These are phyloP conservation scores for Drosophila putrida DNA, from an alignment of 2,888 invertebrate species.

Conservation along the genomic window DNA sequence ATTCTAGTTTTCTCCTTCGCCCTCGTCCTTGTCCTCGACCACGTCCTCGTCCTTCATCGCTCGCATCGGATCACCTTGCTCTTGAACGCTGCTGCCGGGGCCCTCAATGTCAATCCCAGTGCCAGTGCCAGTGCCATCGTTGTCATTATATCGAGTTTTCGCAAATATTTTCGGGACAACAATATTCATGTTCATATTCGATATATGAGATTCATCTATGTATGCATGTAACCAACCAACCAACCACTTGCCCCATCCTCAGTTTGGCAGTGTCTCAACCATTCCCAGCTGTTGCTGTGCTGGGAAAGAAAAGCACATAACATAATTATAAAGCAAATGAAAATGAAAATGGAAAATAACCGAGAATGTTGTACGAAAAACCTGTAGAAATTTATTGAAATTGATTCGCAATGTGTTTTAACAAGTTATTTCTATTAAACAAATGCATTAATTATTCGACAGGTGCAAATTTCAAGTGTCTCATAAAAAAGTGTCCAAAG, in stretches of 20 bases:
- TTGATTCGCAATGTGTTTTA: conserved; percentile 62
- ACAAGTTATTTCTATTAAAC: conserved; percentile 61
- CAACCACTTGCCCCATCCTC: conserved; percentile 3
- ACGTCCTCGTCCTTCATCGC: conserved; percentile 16
- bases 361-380: conserved; percentile 39
- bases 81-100: conserved; percentile 63
- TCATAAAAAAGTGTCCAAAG: conserved; percentile 2
- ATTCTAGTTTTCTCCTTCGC: conserved; percentile 33
- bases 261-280: conserved; percentile 4
- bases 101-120: conserved; percentile 59
- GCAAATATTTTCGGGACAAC: conserved; percentile 29
- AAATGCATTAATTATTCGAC: conserved; percentile 49
- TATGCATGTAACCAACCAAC: too few species aligned
- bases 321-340: conserved; percentile 13
- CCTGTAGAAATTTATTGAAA: conserved; percentile 44
- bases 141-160: conserved; percentile 45
- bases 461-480: conserved; percentile 53
- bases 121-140: conserved; percentile 25
- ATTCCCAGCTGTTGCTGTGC: conserved; percentile 47
- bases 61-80: conserved; percentile 66
- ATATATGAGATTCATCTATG: conserved; percentile 8
- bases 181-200: conserved; percentile 17
- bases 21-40: conserved; percentile 18
- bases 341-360: conserved; percentile 14
- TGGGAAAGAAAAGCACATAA: conserved; percentile 18